A percentile compares a stretch with the other conserved stretches of the same genome.
phyloP scores from a whole-genome alignment of 2,797 vertebrate genomes.

The Pseudocheirus occidentalis region DNA sequence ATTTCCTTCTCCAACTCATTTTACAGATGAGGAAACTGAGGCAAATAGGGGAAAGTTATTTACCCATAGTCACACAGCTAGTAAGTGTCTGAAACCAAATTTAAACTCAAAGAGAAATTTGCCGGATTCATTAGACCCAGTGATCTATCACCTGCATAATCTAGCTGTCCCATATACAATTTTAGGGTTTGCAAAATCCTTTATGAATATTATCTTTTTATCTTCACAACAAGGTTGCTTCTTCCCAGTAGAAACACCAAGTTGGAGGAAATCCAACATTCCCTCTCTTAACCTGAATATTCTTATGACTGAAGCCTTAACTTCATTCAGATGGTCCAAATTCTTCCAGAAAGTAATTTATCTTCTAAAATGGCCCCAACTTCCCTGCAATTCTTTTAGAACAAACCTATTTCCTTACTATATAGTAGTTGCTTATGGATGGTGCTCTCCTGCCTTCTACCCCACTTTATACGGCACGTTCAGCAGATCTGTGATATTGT shows the following conservation, averaged over 20 bases:
- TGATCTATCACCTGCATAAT: not conserved
- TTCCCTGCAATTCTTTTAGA: fast-evolving
- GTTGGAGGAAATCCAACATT: not conserved
- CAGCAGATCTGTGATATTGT: not conserved
- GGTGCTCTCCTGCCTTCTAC: not conserved
- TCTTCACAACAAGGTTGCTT: not conserved
- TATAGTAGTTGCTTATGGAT: not conserved
- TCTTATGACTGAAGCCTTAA: not conserved
- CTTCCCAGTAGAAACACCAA: not conserved
- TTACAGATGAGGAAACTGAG: not conserved
- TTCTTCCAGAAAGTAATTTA: not conserved
- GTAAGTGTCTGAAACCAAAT: not conserved
- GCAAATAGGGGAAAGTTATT: not conserved
- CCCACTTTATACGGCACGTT: not conserved
- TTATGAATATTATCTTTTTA: not conserved
- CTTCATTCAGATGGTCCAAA: not conserved
- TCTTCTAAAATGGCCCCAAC: no score
- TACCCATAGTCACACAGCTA: not conserved
- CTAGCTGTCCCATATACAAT: not conserved
- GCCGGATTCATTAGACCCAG: not conserved
- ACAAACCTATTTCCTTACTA: not conserved
- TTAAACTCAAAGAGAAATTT: not conserved
- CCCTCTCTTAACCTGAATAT: not conserved
- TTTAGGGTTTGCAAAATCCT: not conserved
- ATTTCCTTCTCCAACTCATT: not conserved